Base-by-base conservation (phyloP, 2,888 invertebrate genomes). In the Trichopria drosophilae region DNA sequence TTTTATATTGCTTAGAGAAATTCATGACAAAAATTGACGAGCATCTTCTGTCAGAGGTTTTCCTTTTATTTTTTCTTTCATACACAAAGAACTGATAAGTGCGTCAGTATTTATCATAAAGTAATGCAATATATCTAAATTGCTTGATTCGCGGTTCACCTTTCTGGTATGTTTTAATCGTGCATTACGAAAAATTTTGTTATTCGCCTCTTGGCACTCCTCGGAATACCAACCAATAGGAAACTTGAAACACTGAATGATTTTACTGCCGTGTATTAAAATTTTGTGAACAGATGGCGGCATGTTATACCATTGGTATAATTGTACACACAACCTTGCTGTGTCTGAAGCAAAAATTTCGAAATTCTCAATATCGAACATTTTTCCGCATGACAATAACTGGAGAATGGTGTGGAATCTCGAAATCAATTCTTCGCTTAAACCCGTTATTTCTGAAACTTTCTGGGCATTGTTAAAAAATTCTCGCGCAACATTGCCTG, bases 251-350 rank as follows among this genome's bases (percentile, higher is more conserved):
- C 15, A 15, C 23, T 50, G 15, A 6, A 58, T 60, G 2, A 61
- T 46, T 2, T 48, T 26, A 18, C 20, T 5, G 4, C 49, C 54
- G 43, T 62, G 57, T 13, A 59, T 41, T 12, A 60, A 35, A 16
- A 59, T 26, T 22, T 54, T 56, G 29, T 62, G 61, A 4, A 62
- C 53, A 13, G 40, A 45, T 5, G 44, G 35, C 34, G 60, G 59
- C 61, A 62, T 62, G 10, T 49, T 45, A 39, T 62, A 62, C 58
- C 58, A 61, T 4, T 35, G 22, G 35, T 59, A 60, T 19, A 55
- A 19, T 1, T 23, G 22, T 12, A 54, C 13, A 24, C 40, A 54
- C 32, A 53, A 22, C 39, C 53, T 32, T 13, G 58, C 42, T 9
- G 58, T 61, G 24, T 48, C 40, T 28, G 20, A 10, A 40, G 37